phyloP scores from a whole-genome alignment of 2,113 vertebrate species.

The Fulica atra region DNA sequence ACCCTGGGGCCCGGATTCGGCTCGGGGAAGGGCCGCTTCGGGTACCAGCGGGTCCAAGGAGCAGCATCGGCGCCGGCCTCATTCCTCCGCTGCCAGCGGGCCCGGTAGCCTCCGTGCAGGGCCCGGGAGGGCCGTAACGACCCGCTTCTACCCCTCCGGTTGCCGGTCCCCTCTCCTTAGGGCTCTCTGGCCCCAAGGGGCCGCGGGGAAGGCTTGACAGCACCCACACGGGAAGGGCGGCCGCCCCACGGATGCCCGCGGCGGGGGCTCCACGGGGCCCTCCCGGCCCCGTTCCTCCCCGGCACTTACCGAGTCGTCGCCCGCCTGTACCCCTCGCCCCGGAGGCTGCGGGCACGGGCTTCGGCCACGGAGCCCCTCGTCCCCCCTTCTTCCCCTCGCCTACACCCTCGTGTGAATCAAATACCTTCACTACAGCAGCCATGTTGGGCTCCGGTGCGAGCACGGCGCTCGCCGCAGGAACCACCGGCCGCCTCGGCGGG shows the following conservation, averaged over 20 bases:
- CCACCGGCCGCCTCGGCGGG: constrained; percentile 10
- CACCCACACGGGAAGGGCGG: background rate
- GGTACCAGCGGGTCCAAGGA: background rate
- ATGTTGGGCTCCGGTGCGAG: constrained; percentile 46
- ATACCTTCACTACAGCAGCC: constrained; percentile 51
- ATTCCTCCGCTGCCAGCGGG: background rate
- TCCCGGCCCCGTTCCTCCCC: background rate
- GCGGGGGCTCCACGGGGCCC: background rate
- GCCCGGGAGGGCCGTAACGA: background rate
- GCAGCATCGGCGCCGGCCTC: background rate
- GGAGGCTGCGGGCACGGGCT: background rate
- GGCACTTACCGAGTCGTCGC: background rate
- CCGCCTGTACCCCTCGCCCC: background rate
- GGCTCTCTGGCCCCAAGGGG: background rate
- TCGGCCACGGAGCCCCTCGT: background rate
- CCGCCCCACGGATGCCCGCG: background rate
- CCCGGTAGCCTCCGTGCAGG: background rate
- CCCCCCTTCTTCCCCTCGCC: background rate
- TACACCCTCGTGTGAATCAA: background rate
- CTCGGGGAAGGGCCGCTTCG: background rate
- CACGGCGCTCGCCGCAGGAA: constrained; percentile 4
- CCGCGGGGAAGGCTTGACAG: background rate
- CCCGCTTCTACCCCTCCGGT: background rate
- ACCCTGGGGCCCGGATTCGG: background rate
- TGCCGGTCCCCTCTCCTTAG: background rate